Percentiles rank a stretch among this genome's conserved stretches.
Evolutionary conservation across 2,888 invertebrate genomes (phyloP).

Genomic region (Azorinus chamasolen): DNA sequence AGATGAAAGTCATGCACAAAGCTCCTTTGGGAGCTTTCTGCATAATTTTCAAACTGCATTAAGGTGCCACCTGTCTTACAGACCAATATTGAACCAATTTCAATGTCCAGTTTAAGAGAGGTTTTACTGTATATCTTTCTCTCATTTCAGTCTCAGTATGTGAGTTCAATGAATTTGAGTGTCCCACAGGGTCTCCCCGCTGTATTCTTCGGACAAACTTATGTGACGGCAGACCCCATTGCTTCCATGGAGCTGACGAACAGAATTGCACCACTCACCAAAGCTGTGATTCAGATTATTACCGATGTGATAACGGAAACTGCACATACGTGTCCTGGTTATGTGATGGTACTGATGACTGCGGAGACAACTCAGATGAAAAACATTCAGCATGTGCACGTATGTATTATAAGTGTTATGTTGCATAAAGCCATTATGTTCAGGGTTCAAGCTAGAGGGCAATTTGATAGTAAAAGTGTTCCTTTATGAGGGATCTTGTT

Average conservation of each 20-base stretch:
- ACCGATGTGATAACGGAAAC: slow-evolving; percentile 88
- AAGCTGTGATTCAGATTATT: slow-evolving; percentile 76
- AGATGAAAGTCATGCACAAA: too few relatives aligned
- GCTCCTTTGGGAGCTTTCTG: too few relatives aligned
- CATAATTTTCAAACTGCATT: too few relatives aligned
- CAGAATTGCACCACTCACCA: slow-evolving; percentile 45
- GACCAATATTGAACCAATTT: too few relatives aligned
- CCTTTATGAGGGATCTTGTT: too few relatives aligned
- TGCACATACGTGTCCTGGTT: slow-evolving; percentile 89
- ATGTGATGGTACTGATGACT: slow-evolving; percentile 75
- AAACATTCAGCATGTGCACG: slow-evolving; percentile 21
- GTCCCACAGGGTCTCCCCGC: slow-evolving; percentile 47
- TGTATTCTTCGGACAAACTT: slow-evolving; percentile 72
- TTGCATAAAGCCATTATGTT: too few relatives aligned
- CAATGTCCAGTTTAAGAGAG: too few relatives aligned
- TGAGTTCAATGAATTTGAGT: slow-evolving; percentile 53
- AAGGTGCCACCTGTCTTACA: too few relatives aligned
- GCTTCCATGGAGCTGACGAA: slow-evolving; percentile 81
- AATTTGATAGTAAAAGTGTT: too few relatives aligned
- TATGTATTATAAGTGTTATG: too few relatives aligned
- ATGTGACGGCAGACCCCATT: slow-evolving; percentile 80
- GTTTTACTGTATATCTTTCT: too few relatives aligned
- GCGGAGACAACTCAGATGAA: slow-evolving; percentile 92
- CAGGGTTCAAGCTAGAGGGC: too few relatives aligned
- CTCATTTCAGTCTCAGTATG: slow-evolving; percentile 32